Percentiles rank a stretch among this genome's conserved stretches.
These are phyloP conservation scores for Drosophila mayri DNA, from an alignment of 1,140 invertebrate species.

Conservation along the genomic window DNA sequence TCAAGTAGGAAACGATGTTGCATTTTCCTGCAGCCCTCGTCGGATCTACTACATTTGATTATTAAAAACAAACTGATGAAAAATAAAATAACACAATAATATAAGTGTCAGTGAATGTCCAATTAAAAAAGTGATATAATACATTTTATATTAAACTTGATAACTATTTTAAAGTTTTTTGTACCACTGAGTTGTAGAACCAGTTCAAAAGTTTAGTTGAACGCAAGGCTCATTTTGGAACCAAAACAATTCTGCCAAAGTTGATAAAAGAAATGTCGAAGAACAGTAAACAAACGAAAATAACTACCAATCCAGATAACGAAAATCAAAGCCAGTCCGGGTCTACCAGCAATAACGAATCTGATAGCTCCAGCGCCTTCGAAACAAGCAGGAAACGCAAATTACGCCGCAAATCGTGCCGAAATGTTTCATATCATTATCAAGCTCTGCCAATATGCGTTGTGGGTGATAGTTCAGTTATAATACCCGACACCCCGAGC, in stretches of 20 bases:
- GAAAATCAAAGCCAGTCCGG: neutral
- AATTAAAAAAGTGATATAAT: neutral
- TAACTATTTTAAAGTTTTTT: neutral
- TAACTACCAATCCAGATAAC: neutral
- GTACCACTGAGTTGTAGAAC: neutral
- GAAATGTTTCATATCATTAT: conserved; percentile 37
- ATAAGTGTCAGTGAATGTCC: no score
- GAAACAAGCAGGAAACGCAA: conserved; percentile 42
- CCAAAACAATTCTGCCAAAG: conserved; percentile 38
- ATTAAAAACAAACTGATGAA: neutral
- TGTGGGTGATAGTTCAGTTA: conserved; percentile 14
- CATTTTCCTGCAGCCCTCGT: neutral
- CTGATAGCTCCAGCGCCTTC: no score
- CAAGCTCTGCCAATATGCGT: conserved; percentile 51
- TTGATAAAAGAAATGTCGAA: conserved; percentile 39
- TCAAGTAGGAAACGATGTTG: neutral
- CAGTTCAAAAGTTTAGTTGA: conserved; percentile 5
- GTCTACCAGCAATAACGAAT: neutral
- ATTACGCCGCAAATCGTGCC: conserved; percentile 38
- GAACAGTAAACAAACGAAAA: neutral
- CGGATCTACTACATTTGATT: neutral
- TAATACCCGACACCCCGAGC: conserved; percentile 1
- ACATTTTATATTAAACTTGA: neutral
- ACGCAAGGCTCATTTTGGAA: conserved; percentile 7
- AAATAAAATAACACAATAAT: neutral